Evolutionary conservation across 2,113 vertebrate genomes (phyloP), one percentile per base, ranked within the genome.

Genomic region (Ictidomys tridecemlineatus): DNA sequence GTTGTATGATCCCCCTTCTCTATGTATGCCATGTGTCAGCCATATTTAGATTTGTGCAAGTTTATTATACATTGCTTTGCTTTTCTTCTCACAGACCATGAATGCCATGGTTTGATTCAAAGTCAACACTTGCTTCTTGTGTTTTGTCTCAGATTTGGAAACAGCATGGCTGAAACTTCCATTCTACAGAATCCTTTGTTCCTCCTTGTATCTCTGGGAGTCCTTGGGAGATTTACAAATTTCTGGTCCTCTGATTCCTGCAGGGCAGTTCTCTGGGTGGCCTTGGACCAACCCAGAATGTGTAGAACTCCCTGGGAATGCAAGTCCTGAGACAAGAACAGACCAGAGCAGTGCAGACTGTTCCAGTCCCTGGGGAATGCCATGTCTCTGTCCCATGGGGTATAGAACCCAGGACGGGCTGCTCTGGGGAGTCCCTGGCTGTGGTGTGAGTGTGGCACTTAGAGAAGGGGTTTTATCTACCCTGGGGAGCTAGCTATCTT

Each of bases 81-180:
- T 72, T 73, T 74, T 69, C 58, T 92, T 53, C 14, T 42, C 5
- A 7, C 3, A 34, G 17, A 8, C 13, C 17, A 45, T 84, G 58
- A 90, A 84, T 45, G 2, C 24, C 9, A 56, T 88, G 8, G 12
- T 84, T 92, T 53, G 4, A 78, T 78, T 79, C 84, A 84, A 87
- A 93, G 16, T 63, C 51, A 4, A 42, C 53, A 2, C 13, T 67
- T 89, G 20, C 22, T 63, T 78, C 69, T 82, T 87, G 37, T 17
- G 20, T 87, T 89, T 92, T 84, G 39, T 87, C n/a, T 94, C 93
- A 26, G 30, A 87, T 90, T 90, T 85, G 80, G 18, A 67, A 80
- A 22, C 7, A 80, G 20, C 11, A 10, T 56, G 28, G 8, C 3
- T 37, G 16, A 89, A 26, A 28, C 3, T 6, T 16, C 20, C 42